Conservation (phyloP, 2,888 invertebrate genomes). For the Liopterus haemorrhoidalis region DNA sequence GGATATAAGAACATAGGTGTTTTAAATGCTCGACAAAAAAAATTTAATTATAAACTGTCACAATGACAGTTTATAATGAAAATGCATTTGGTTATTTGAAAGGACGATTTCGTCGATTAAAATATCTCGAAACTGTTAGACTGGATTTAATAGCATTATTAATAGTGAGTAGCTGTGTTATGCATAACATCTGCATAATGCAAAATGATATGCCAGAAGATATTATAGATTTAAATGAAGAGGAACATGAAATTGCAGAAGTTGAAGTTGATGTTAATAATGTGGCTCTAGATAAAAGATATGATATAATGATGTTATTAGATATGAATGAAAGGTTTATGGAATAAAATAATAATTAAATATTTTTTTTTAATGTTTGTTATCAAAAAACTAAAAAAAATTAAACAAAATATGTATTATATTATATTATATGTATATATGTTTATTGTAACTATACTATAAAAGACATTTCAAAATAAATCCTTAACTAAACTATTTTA, state of each 20-base stretch:
- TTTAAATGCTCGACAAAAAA: constrained; percentile 10
- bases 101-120: constrained; percentile 7
- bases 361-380: too few relatives aligned
- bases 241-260: not conserved
- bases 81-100: constrained; percentile 10
- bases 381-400: too few relatives aligned
- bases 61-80: constrained; percentile 2
- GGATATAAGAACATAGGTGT: constrained; percentile 17
- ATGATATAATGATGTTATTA: too few relatives aligned
- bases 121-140: constrained; percentile 1
- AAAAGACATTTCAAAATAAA: too few relatives aligned
- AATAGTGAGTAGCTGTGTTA: constrained; percentile 3
- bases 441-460: too few relatives aligned
- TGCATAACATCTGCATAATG: constrained; percentile 7
- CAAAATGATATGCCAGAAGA: not conserved
- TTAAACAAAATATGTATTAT: too few relatives aligned
- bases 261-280: not conserved
- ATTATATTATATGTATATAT: too few relatives aligned
- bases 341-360: too few relatives aligned
- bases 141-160: constrained; percentile 6
- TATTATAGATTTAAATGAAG: not conserved
- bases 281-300: too few relatives aligned
- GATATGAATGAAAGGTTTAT: too few relatives aligned
- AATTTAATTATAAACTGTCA: constrained; percentile 13
- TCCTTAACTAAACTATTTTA: too few relatives aligned